Percentiles rank a stretch among this genome's conserved stretches.
phyloP scores from a whole-genome alignment of 1,140 invertebrate genomes.

The Trichonephila clavata region DNA sequence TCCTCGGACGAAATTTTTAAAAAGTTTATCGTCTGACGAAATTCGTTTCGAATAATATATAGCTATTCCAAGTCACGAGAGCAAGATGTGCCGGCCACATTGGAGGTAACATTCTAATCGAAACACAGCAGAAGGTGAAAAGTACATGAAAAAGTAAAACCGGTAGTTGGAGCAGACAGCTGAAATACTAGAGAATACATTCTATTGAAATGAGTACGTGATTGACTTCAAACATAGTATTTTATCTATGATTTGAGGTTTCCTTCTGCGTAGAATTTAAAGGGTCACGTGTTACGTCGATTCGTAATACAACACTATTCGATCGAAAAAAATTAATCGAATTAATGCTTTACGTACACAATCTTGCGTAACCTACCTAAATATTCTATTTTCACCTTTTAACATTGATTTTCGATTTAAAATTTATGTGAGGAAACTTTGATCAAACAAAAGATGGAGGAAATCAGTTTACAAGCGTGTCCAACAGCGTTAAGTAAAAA shows the following conservation, averaged over 20 bases:
- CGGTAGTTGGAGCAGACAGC: neutral
- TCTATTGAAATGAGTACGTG: neutral
- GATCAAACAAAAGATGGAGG: too few species aligned
- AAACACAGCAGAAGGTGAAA: neutral
- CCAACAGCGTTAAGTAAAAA: too few species aligned
- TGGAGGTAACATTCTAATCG: neutral
- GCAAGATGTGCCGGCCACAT: neutral
- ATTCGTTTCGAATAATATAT: neutral
- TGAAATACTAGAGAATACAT: neutral
- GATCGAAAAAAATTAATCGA: too few species aligned
- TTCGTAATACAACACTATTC: too few species aligned
- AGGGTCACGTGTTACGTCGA: neutral
- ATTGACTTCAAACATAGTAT: neutral
- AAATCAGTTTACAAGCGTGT: too few species aligned
- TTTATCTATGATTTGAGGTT: neutral
- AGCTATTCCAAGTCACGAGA: neutral
- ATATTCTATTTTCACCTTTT: too few species aligned
- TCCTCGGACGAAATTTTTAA: neutral
- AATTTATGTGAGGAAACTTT: too few species aligned
- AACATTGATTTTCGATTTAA: too few species aligned
- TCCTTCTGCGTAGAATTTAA: neutral
- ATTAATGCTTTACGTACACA: too few species aligned
- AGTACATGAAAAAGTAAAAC: conserved; percentile 3
- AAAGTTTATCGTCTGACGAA: neutral
- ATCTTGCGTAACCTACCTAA: too few species aligned